Evolutionary conservation across 2,888 invertebrate species (phyloP).

Genomic region (Caenorhabditis zanzibari): DNA sequence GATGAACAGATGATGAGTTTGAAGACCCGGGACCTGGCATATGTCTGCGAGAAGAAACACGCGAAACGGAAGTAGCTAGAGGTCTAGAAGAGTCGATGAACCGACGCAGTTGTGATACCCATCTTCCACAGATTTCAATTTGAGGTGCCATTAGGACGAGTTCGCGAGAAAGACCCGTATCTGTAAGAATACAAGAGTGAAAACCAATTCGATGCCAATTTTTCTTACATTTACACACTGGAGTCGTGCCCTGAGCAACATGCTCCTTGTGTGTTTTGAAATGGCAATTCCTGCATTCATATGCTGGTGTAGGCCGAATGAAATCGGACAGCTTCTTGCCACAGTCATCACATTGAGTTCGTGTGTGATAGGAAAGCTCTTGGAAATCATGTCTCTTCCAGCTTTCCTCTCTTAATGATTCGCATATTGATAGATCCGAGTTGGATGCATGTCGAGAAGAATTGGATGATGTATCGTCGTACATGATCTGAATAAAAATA

Average conservation of each 20-base stretch:
- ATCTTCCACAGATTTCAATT: conserved; percentile 92
- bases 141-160: conserved; percentile 92
- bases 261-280: conserved; percentile 93
- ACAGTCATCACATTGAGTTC: conserved; percentile 93
- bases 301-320: conserved; percentile 97
- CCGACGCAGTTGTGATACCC: conserved; percentile 93
- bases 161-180: conserved; percentile 89
- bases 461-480: conserved; percentile 88
- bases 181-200: conserved; percentile 38
- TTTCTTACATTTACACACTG: conserved; percentile 73
- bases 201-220: not conserved
- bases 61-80: conserved; percentile 56
- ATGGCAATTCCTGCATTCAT: conserved; percentile 90
- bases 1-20: conserved; percentile 51
- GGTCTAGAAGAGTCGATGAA: conserved; percentile 57
- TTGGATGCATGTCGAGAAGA: conserved; percentile 72
- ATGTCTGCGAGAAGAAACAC: conserved; percentile 63
- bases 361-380: conserved; percentile 73
- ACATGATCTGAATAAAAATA: conserved; percentile 88
- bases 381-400: conserved; percentile 87
- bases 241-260: conserved; percentile 85
- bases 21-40: conserved; percentile 43
- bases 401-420: conserved; percentile 57
- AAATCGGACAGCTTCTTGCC: conserved; percentile 94
- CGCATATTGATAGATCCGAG: conserved; percentile 69